A percentile compares a stretch with the other conserved stretches of the same genome.
Conservation (phyloP, 1,140 invertebrate genomes). For the Papilio dardanus region DNA sequence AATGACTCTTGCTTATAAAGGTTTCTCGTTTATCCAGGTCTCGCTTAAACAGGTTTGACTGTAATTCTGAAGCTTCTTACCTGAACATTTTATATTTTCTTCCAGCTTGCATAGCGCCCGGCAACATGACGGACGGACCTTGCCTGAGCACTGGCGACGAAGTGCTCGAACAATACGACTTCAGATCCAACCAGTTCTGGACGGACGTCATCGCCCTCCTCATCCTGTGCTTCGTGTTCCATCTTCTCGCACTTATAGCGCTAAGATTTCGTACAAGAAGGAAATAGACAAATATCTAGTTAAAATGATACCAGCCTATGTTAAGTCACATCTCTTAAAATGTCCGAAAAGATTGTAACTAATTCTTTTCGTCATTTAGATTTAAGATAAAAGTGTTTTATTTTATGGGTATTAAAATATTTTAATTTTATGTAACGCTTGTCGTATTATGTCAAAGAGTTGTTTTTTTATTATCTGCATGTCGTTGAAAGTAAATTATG, state of each 20-base stretch:
- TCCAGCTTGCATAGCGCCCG: slow-evolving; percentile 85
- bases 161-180: slow-evolving; percentile 89
- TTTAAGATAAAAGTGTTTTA: slow-evolving; percentile 4
- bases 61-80: too few species aligned
- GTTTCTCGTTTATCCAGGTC: too few species aligned
- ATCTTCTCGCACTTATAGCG: slow-evolving; percentile 86
- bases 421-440: background rate
- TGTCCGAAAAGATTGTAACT: background rate
- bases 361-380: background rate
- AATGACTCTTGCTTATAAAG: too few species aligned
- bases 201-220: slow-evolving; percentile 86
- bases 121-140: slow-evolving; percentile 81
- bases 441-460: background rate
- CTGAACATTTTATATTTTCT: too few species aligned
- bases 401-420: background rate
- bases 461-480: background rate
- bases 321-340: too few species aligned
- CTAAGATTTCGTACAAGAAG: slow-evolving; percentile 85
- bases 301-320: background rate
- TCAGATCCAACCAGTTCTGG: slow-evolving; percentile 85
- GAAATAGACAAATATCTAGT: slow-evolving; percentile 71
- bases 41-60: too few species aligned
- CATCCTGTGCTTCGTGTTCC: slow-evolving; percentile 86
- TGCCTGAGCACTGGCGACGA: slow-evolving; percentile 88
- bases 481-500: slow-evolving; percentile 11